These are phyloP conservation scores for Lycopodina hypogea DNA, from an alignment of 37 sponge, comb jelly and placozoan genomes.

Conservation along the genomic window DNA sequence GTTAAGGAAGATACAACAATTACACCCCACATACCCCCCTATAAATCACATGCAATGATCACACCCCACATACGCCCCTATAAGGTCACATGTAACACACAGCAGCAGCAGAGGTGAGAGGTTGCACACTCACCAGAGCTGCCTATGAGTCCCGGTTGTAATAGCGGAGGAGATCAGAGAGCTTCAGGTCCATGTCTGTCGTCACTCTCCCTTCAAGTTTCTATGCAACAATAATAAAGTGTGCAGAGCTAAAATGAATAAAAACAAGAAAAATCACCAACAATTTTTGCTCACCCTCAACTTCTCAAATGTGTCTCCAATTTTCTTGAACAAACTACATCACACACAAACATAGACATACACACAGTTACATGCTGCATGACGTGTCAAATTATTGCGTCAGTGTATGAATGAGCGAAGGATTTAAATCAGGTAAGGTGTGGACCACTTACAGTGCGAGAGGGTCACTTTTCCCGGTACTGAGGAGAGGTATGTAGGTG, in stretches of 20 bases:
- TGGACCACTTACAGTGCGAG: slow-evolving; percentile 63
- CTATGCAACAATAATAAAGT: slow-evolving; percentile 38
- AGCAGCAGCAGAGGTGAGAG: too few species aligned
- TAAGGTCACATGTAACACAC: too few species aligned
- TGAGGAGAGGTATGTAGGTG: slow-evolving; percentile 38
- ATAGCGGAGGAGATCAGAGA: slow-evolving; percentile 89
- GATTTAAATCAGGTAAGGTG: too few species aligned
- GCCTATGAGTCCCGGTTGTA: slow-evolving; percentile 92
- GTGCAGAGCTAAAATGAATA: background rate
- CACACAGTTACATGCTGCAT: background rate
- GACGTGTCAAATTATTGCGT: too few species aligned
- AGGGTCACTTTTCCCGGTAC: slow-evolving; percentile 49
- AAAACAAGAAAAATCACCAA: background rate
- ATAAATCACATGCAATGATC: too few species aligned
- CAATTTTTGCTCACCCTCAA: slow-evolving; percentile 59
- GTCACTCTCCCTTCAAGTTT: slow-evolving; percentile 87
- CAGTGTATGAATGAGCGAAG: too few species aligned
- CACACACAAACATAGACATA: background rate
- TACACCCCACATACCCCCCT: too few species aligned
- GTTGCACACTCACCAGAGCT: slow-evolving; percentile 76
- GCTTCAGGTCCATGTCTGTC: slow-evolving; percentile 91
- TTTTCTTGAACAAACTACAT: slow-evolving; percentile 65
- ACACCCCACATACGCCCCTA: too few species aligned
- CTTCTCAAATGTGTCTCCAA: slow-evolving; percentile 75
- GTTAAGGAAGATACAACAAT: too few species aligned